These are phyloP conservation scores for Xyrauchen texanus DNA, from an alignment of 2,113 vertebrate genomes.

Conservation along the genomic window DNA sequence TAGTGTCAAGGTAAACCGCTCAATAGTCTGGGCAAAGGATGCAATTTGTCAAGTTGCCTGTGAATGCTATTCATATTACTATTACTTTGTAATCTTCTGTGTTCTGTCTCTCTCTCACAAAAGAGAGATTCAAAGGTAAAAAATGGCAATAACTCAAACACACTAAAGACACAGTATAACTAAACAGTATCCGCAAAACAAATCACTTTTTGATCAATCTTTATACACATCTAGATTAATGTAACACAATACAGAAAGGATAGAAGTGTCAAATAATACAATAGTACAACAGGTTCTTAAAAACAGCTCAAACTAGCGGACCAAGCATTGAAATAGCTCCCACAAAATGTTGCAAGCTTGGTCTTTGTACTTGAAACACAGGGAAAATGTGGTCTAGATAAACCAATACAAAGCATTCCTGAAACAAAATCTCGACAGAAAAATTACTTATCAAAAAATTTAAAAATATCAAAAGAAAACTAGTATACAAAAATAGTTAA, in stretches of 20 bases:
- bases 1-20: slow-evolving; percentile 27
- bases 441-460: slow-evolving; percentile 70
- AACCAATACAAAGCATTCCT: slow-evolving; percentile 67
- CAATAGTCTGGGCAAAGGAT: neutral
- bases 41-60: neutral
- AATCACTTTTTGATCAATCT: slow-evolving; percentile 55
- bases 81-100: too few species aligned
- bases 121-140: neutral
- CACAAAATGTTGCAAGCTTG: slow-evolving; percentile 65
- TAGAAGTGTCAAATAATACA: slow-evolving; percentile 56
- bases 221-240: slow-evolving; percentile 69
- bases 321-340: slow-evolving; percentile 63
- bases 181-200: slow-evolving; percentile 44
- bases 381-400: slow-evolving; percentile 57
- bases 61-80: too few species aligned
- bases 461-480: slow-evolving; percentile 76
- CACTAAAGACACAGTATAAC: neutral
- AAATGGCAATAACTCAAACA: too few species aligned
- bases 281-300: slow-evolving; percentile 44
- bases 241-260: slow-evolving; percentile 58
- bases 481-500: slow-evolving; percentile 74
- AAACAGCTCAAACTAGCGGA: slow-evolving; percentile 61
- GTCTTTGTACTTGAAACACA: slow-evolving; percentile 67
- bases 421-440: slow-evolving; percentile 45
- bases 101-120: too few species aligned